Evolutionary conservation across 1,140 invertebrate genomes (phyloP).

Genomic region (Trachymyrmex cornetzi): DNA sequence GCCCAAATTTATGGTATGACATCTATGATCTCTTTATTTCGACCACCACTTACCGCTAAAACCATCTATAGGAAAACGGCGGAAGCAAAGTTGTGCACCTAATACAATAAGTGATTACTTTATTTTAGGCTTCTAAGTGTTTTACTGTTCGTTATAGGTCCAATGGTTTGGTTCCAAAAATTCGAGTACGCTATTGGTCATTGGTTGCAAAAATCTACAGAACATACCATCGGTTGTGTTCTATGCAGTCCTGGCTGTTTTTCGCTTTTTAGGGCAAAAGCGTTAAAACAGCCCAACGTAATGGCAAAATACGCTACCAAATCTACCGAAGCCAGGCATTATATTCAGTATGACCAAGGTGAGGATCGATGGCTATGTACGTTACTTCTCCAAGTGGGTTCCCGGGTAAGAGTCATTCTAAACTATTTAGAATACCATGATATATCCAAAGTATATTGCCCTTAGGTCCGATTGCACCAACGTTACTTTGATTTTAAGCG

Average conservation of each 20-base stretch:
- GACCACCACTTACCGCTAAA: too few relatives aligned
- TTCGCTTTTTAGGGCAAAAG: slow-evolving; percentile 94
- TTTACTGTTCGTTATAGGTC: slow-evolving; percentile 86
- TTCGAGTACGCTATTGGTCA: slow-evolving; percentile 98
- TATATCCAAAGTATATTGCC: background rate
- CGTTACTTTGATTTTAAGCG: too few relatives aligned
- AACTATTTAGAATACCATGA: background rate
- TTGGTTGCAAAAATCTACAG: slow-evolving; percentile 98
- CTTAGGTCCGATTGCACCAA: too few relatives aligned
- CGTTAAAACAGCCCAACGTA: slow-evolving; percentile 96
- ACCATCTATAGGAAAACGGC: too few relatives aligned
- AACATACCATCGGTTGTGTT: slow-evolving; percentile 96
- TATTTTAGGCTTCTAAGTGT: background rate
- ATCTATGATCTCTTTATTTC: too few relatives aligned
- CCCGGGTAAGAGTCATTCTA: slow-evolving; percentile 88
- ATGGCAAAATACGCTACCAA: slow-evolving; percentile 95
- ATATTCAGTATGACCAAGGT: slow-evolving; percentile 97
- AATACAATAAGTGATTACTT: background rate
- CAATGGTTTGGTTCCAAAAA: slow-evolving; percentile 97
- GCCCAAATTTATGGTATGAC: too few relatives aligned
- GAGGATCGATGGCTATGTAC: slow-evolving; percentile 96
- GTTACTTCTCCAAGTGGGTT: slow-evolving; percentile 94
- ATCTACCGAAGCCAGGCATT: slow-evolving; percentile 93
- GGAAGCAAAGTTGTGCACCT: too few relatives aligned
- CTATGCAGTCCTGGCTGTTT: slow-evolving; percentile 97